phyloP scores from a whole-genome alignment of 2,888 invertebrate genomes.

The Isotomurus palustris region DNA sequence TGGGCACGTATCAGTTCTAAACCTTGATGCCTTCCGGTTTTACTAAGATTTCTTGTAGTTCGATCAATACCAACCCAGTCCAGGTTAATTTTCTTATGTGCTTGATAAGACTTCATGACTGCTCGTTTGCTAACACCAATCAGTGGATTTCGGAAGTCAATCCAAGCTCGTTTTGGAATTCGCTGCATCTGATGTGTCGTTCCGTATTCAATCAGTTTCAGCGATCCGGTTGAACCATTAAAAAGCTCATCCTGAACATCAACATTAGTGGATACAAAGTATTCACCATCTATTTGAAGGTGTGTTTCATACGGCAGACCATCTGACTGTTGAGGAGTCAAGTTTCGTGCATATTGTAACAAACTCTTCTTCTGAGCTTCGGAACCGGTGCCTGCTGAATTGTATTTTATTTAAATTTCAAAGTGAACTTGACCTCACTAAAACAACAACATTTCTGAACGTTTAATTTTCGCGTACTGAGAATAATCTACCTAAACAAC shows the following conservation, averaged over 20 bases:
- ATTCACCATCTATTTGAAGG: slow-evolving; percentile 39
- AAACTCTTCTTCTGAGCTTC: neutral
- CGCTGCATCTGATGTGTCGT: neutral
- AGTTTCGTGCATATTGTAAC: slow-evolving; percentile 8
- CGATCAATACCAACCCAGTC: slow-evolving; percentile 2
- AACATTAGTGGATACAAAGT: slow-evolving; percentile 37
- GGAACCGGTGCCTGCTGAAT: slow-evolving; percentile 9
- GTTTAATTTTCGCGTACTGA: neutral
- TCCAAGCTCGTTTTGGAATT: slow-evolving; percentile 9
- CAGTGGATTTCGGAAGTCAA: slow-evolving; percentile 18
- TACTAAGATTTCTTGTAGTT: neutral
- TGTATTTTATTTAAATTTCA: too few relatives aligned
- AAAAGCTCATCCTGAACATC: slow-evolving; percentile 32
- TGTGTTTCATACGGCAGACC: slow-evolving; percentile 36
- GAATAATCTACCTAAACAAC: too few relatives aligned
- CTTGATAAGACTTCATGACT: neutral
- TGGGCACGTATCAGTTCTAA: slow-evolving; percentile 24
- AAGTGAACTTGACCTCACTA: too few relatives aligned
- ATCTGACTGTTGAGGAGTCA: slow-evolving; percentile 21
- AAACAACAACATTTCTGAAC: too few relatives aligned
- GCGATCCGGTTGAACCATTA: slow-evolving; percentile 35
- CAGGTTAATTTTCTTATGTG: neutral
- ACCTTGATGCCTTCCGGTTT: neutral
- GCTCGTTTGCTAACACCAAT: slow-evolving; percentile 12
- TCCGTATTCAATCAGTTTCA: slow-evolving; percentile 22